Evolutionary conservation across 2,888 invertebrate species (phyloP).

Genomic region (Microctonus aethiopoides): DNA sequence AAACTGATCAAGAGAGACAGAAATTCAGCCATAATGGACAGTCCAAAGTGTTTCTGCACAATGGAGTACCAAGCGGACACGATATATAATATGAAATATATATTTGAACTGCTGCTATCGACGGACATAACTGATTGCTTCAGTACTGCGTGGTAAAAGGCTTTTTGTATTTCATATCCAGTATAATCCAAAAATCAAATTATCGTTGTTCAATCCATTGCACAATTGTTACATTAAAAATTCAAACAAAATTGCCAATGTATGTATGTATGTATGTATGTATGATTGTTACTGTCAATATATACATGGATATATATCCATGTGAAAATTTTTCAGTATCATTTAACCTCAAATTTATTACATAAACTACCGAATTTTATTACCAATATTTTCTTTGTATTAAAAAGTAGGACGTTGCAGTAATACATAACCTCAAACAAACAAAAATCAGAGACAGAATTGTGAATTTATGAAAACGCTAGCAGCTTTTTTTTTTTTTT

Average conservation of each 20-base stretch:
- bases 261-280: no score
- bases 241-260: neutral
- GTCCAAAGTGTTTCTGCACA: slow-evolving; percentile 2
- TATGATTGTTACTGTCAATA: no score
- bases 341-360: neutral
- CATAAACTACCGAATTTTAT: neutral
- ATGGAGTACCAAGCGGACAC: neutral
- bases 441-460: neutral
- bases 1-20: neutral
- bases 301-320: neutral
- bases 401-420: neutral
- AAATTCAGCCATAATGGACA: neutral
- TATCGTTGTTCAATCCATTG: neutral
- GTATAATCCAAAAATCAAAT: neutral
- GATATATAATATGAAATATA: neutral
- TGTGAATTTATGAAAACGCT: neutral
- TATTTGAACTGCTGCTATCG: neutral
- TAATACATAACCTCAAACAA: neutral
- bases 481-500: neutral
- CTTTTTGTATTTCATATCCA: neutral
- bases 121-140: neutral
- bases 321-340: neutral
- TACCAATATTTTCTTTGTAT: neutral
- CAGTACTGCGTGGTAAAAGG: neutral
- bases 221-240: no score